Percentiles rank a stretch among this genome's conserved stretches.
phyloP scores from a whole-genome alignment of 2,797 vertebrate genomes.

The Picus viridis region DNA sequence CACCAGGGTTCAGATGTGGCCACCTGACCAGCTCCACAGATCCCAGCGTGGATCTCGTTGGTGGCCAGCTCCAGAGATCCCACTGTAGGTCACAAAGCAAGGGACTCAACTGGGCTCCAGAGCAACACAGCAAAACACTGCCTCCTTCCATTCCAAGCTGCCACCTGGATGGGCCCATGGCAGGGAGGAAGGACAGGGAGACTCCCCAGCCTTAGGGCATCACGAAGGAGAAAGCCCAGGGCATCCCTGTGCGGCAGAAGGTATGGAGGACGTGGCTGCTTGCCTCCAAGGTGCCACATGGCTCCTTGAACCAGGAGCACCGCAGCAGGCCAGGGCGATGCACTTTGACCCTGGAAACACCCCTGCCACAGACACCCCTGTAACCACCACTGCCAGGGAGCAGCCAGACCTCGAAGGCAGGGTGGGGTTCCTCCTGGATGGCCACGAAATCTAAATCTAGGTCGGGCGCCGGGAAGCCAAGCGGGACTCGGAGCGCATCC shows the following conservation, averaged over 20 bases:
- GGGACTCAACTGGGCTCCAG: background rate
- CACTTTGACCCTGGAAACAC: conserved; percentile 68
- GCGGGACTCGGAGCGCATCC: background rate
- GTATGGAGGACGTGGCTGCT: background rate
- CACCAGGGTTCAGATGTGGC: background rate
- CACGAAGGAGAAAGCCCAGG: background rate
- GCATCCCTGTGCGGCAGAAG: background rate
- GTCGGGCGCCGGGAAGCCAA: background rate
- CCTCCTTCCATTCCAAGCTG: rapidly evolving
- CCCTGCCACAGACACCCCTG: background rate
- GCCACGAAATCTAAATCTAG: background rate
- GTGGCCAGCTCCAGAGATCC: too few species aligned
- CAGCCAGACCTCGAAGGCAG: background rate
- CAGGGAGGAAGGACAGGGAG: background rate
- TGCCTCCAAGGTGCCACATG: background rate
- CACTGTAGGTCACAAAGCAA: background rate
- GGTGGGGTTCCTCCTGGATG: background rate
- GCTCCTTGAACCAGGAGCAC: conserved; percentile 30
- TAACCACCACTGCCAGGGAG: conserved; percentile 4
- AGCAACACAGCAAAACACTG: rapidly evolving
- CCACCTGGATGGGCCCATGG: rapidly evolving
- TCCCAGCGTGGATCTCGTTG: too few species aligned
- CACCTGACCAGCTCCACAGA: background rate
- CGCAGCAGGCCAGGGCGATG: background rate
- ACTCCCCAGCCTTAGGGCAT: background rate